These are phyloP conservation scores for Eidolon dupreanum DNA, from an alignment of 2,797 vertebrate genomes.

Conservation along the genomic window DNA sequence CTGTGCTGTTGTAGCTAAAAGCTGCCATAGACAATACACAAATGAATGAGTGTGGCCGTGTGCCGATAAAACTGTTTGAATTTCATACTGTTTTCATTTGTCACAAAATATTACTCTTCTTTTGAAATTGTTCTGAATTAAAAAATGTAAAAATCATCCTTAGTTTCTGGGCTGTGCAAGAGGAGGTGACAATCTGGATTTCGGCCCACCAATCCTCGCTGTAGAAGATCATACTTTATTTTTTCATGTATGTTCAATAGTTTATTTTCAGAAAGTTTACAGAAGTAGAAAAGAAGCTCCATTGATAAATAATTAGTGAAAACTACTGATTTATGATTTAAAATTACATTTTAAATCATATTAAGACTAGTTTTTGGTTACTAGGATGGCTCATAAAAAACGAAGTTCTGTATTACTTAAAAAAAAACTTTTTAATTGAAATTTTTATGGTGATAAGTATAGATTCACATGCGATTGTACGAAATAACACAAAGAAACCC, in stretches of 20 bases:
- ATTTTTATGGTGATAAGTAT: not conserved
- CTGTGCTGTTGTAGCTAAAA: not conserved
- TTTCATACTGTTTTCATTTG: constrained; percentile 17
- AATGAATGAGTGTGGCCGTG: not conserved
- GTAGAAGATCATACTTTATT: not conserved
- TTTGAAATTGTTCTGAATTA: not conserved
- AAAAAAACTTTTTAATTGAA: not conserved
- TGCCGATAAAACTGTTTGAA: constrained; percentile 8
- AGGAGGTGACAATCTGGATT: not conserved
- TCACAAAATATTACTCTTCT: constrained; percentile 21
- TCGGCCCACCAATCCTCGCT: not conserved
- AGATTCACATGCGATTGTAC: not conserved
- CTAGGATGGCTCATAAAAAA: not conserved
- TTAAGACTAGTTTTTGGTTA: not conserved
- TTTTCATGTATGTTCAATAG: not conserved
- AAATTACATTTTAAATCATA: constrained; percentile 21
- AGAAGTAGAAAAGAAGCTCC: not conserved
- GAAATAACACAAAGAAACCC: not conserved
- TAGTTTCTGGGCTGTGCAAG: not conserved
- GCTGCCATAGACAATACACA: not conserved
- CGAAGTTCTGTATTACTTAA: not conserved
- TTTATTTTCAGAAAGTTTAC: constrained; percentile 36
- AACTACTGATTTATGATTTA: not conserved
- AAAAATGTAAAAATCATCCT: constrained; percentile 10
- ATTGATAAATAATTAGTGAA: not conserved